Base-by-base conservation (phyloP, 64 coral and sea anemone genomes). In the Stichodactyla helianthus region DNA sequence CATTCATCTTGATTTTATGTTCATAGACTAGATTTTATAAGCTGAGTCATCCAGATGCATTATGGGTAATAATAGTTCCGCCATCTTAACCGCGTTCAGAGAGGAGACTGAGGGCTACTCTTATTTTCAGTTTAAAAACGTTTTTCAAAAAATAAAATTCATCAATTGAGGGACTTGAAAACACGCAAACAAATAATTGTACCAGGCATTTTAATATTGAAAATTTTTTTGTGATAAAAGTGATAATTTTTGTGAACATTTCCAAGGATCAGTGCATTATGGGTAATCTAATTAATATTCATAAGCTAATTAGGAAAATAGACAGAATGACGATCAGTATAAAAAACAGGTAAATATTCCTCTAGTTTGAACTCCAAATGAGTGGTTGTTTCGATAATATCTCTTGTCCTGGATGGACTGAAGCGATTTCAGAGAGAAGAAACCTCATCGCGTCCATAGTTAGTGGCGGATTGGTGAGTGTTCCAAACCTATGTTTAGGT, bases 311-410 rank as follows among this genome's bases (percentile, higher is more conserved):
- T n/a, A 91, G 70, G 54, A 84, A 58, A 79, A 60, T 19, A 51
- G 15, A 44, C 80, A 27, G 13, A 74, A 18, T 7, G 6, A 62
- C n/a, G 35, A 22, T 79, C 44, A 35, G 57, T 76, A 8, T 53
- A 63, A 77, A 78, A 27, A 31, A 27, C 25, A 74, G 0, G n/a
- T 22, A n/a, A 71, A n/a, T 51, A 52, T 6, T 82, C 14, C 56
- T 52, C 7, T 18, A 8, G 67, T 84, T 65, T 50, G 27, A 58
- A 6, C 18, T 2, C 50, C 82, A 88, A 56, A 99, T 99, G 97
- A 99, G 97, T 90, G 97, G 97, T 50, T 99, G 97, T 53, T 77
- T 99, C 10, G 97, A 99, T 95, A 60, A 90, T 19, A 88, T 88
- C 16, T 71, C 88, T 26, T 99, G 93, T 57, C 97, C 97, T 25